phyloP scores from a whole-genome alignment of 2,888 invertebrate genomes.

The Dendrolimus houi region DNA sequence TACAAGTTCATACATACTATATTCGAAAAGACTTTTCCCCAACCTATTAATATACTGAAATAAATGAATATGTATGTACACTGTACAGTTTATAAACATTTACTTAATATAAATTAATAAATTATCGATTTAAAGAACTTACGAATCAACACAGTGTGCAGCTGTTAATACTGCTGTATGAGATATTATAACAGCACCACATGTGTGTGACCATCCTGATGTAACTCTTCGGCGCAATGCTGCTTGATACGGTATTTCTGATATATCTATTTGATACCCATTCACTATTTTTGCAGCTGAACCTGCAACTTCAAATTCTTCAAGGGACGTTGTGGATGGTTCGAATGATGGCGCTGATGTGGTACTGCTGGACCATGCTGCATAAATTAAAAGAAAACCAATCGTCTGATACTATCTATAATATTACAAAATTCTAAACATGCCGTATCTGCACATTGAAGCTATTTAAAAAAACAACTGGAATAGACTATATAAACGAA shows the following conservation, averaged over 20 bases:
- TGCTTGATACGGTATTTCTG: slow-evolving; percentile 59
- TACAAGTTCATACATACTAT: too few species aligned
- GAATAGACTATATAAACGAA: too few species aligned
- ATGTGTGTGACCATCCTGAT: slow-evolving; percentile 46
- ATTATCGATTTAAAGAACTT: slow-evolving; percentile 13
- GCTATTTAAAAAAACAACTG: too few species aligned
- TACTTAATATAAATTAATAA: too few species aligned
- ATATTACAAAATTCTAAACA: too few species aligned
- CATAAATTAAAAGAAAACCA: background rate
- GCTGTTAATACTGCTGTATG: slow-evolving; percentile 47
- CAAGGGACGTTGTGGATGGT: background rate
- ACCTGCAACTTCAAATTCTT: slow-evolving; percentile 10
- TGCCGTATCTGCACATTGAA: too few species aligned
- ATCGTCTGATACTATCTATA: background rate
- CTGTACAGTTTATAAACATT: too few species aligned
- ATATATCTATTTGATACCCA: slow-evolving; percentile 56
- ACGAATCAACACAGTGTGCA: slow-evolving; percentile 55
- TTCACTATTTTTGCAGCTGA: slow-evolving; percentile 51
- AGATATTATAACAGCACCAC: slow-evolving; percentile 53
- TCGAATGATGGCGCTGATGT: slow-evolving; percentile 19
- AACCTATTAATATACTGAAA: too few species aligned
- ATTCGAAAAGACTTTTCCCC: too few species aligned
- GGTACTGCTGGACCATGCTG: slow-evolving; percentile 17
- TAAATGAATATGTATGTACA: too few species aligned
- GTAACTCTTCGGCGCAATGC: slow-evolving; percentile 31